These are phyloP conservation scores for Tetraneura akinire DNA, from an alignment of 1,140 invertebrate genomes.

Conservation along the genomic window DNA sequence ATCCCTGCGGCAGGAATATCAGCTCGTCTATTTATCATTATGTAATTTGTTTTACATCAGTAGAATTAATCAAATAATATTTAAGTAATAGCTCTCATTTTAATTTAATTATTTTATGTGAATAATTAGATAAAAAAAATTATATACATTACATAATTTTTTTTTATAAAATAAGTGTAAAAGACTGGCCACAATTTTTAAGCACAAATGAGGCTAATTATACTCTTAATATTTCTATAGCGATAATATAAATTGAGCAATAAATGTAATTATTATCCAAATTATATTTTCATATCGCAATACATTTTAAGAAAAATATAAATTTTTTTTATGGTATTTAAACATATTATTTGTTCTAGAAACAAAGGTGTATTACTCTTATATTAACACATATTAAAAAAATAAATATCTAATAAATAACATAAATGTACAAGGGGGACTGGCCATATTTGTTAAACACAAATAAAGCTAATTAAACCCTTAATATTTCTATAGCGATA, in stretches of 20 bases:
- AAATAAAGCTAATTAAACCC: constrained; percentile 29
- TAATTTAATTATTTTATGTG: too few relatives aligned
- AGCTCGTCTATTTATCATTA: too few relatives aligned
- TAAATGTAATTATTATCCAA: neutral
- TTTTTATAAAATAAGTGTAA: too few relatives aligned
- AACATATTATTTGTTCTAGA: neutral
- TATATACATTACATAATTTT: too few relatives aligned
- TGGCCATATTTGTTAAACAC: neutral
- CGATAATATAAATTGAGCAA: neutral
- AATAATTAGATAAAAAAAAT: too few relatives aligned
- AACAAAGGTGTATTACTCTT: too few relatives aligned
- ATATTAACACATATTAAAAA: too few relatives aligned
- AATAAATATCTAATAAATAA: too few relatives aligned
- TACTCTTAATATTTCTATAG: constrained; percentile 3
- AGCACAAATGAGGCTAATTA: constrained; percentile 28
- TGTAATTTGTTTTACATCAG: too few relatives aligned
- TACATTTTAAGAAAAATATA: neutral
- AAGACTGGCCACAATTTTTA: constrained; percentile 9
- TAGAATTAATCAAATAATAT: too few relatives aligned
- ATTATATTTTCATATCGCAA: neutral
- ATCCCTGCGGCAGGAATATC: too few relatives aligned
- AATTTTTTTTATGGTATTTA: neutral
- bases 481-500: constrained; percentile 7
- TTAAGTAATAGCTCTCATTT: too few relatives aligned
- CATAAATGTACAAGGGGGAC: neutral